Base-by-base conservation (phyloP, 2,888 invertebrate species). In the Campoplex nolae region DNA sequence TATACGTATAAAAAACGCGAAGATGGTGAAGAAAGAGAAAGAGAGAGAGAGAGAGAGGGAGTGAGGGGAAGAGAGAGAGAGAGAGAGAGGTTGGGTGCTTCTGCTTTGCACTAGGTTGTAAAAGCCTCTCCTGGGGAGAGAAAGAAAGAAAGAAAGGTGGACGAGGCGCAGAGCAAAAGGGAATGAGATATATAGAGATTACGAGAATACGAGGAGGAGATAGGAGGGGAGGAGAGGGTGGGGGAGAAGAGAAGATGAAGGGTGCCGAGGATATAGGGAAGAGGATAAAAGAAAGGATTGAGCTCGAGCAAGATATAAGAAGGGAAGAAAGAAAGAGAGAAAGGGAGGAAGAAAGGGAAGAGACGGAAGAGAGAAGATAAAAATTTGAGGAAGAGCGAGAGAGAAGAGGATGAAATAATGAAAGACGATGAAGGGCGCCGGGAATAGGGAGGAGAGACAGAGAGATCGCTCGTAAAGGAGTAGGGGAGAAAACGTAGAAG, bases 401-500 rank as follows among this genome's bases (percentile, higher is more conserved):
- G 86, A 88, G 88, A 88, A 16, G 87, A 79, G 65, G 54, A 76
- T 84, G 68, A 70, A 73, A 75, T 74, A 65, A 73, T 56, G 85
- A 88, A 83, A 90, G 88, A 76, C 67, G 54, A 86, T 76, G 76
- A 86, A 80, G 86, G 86, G 85, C 65, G 73, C 58, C 18, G 85
- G 68, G 70, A 38, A n/a, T 73, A 73, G 76, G 84, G 73, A 62
- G 85, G 74, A 74, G 83, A 85, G 83, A 83, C 85, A 83, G 86
- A 88, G 74, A 75, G 82, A 48, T 65, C 48, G 45, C 67, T 38
- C 67, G 74, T 42, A 16, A 62, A 77, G 54, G 54, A 73, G 71
- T 56, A 88, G 89, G 89, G 89, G 83, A 89, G 91, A 87, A 89
- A 91, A 92, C 91, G 91, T 90, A 91, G 92, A 93, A 92, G 93